Percentiles rank a stretch among this genome's conserved stretches.
These are phyloP conservation scores for Sphecodes monilicornis DNA, from an alignment of 2,888 invertebrate genomes.

Conservation along the genomic window DNA sequence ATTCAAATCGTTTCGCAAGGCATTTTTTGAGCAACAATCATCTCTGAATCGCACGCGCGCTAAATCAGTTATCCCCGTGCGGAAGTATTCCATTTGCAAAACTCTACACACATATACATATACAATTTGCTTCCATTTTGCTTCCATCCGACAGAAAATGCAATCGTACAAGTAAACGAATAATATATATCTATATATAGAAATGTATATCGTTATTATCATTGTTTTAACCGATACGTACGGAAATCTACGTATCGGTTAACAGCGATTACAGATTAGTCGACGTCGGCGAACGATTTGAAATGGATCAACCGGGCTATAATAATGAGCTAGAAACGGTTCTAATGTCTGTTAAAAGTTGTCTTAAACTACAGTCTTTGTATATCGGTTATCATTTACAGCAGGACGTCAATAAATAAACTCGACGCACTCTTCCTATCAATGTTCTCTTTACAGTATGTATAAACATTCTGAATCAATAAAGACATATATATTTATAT, in stretches of 20 bases:
- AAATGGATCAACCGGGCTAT: slow-evolving; percentile 62
- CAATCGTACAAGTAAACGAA: not conserved
- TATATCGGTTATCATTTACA: slow-evolving; percentile 76
- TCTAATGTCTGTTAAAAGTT: slow-evolving; percentile 81
- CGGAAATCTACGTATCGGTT: not conserved
- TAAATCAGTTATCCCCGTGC: not conserved
- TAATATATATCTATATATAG: not conserved
- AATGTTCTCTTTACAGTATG: slow-evolving; percentile 61
- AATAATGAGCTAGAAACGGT: slow-evolving; percentile 73
- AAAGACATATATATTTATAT: slow-evolving; percentile 44
- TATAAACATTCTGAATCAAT: slow-evolving; percentile 66
- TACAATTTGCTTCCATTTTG: not conserved
- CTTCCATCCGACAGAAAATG: not conserved
- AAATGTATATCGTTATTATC: not conserved
- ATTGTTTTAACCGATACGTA: not conserved
- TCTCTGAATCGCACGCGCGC: slow-evolving; percentile 44
- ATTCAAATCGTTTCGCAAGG: slow-evolving; percentile 76
- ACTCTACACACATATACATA: not conserved
- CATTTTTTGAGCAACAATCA: slow-evolving; percentile 81
- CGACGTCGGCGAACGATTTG: slow-evolving; percentile 59
- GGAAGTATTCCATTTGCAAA: not conserved
- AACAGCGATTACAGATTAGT: slow-evolving; percentile 1
- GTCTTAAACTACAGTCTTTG: slow-evolving; percentile 82
- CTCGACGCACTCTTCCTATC: slow-evolving; percentile 57
- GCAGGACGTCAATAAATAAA: slow-evolving; percentile 65